Evolutionary conservation across 2,888 invertebrate species (phyloP), one percentile per base, ranked within the genome.

Genomic region (Lepidochrysops patricia): DNA sequence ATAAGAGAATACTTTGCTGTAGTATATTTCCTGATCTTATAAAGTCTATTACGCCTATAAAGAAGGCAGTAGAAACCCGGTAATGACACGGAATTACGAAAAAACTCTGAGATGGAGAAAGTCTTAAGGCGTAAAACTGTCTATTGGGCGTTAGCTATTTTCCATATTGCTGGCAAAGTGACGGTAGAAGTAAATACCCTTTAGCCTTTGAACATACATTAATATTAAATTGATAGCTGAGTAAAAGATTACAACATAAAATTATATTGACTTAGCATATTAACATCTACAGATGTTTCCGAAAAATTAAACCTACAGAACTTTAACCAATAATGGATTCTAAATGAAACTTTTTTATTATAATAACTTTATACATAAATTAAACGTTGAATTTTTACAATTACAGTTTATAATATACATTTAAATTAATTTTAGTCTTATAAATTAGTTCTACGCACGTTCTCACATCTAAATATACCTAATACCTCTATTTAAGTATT

Each of bases 391-490:
- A 43, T 43, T 43, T 43, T 13, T 43, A 23, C 43, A 43, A 6
- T 37, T 19, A 15, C 15, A 37, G 19, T 9, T 43, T 43, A 19
- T 3, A 43, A 23, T 43, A 43, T 19, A 43, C 43, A 13, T 50
- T 50, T 26, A 50, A 50, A 50, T 50, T 50, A 25, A 26, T 52
- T 26, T 26, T 15, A 52, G 26, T 52, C 52, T 52, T 27, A 52
- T 52, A 19, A 52, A 13, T 52, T 27, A 52, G 27, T 50, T 61
- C 62, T 64, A 64, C 59, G 62, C 61, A 62, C 32, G 15, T 29
- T 29, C 9, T 29, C 19, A 54, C 54, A 27, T 54, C 26, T 61
- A 43, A 37, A 50, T 54, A 57, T 13, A 15, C 32, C 32, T 54
- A 29, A 27, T 19, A 54, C 1, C 12, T 15, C 13, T 52, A 29